Conservation (phyloP, 2,888 invertebrate genomes). For the Lasioglossum morio region DNA sequence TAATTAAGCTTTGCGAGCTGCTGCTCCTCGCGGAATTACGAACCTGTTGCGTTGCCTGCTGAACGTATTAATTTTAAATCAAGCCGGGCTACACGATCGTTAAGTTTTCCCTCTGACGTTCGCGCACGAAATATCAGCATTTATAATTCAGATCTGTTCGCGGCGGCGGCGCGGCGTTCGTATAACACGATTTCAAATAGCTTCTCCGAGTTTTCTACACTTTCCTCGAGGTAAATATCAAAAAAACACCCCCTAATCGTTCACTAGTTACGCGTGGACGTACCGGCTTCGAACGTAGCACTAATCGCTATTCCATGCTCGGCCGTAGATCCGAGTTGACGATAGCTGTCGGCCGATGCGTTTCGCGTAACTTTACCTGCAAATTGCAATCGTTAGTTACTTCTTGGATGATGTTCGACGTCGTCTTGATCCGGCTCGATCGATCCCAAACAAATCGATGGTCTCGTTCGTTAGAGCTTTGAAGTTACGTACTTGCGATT, state of each 20-base stretch:
- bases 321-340: not conserved
- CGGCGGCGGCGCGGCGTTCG: too few species aligned
- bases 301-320: conserved; percentile 1
- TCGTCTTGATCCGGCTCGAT: not conserved
- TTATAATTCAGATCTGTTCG: not conserved
- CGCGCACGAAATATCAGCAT: not conserved
- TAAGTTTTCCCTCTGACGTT: conserved; percentile 7
- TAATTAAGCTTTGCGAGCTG: conserved; percentile 29
- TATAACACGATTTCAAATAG: not conserved
- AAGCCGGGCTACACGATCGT: conserved; percentile 5
- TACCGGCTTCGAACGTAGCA: conserved; percentile 3
- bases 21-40: conserved; percentile 50
- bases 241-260: not conserved
- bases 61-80: conserved; percentile 47
- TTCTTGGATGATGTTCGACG: not conserved
- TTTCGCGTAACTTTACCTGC: not conserved
- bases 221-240: not conserved
- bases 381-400: conserved; percentile 1
- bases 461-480: not conserved
- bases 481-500: conserved; percentile 55
- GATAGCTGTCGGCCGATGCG: not conserved
- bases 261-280: conserved; percentile 3
- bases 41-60: conserved; percentile 67
- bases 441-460: not conserved
- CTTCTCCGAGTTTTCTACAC: not conserved